Evolutionary conservation across 1,140 invertebrate species (phyloP), one percentile per base, ranked within the genome.

Genomic region (Orius laevigatus): DNA sequence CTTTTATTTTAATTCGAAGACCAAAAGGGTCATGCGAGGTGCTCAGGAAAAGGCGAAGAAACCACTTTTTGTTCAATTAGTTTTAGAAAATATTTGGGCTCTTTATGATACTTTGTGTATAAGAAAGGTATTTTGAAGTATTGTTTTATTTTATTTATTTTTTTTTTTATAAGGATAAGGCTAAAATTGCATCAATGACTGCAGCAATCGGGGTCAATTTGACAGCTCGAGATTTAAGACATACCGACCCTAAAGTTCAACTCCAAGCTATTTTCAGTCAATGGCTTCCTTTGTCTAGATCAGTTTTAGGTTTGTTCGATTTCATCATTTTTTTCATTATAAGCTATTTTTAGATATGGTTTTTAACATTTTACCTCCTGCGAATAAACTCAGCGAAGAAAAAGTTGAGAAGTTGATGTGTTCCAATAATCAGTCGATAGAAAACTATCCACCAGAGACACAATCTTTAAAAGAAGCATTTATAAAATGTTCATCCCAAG

Each of bases 1-100:
- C 67, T 96, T 73, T 69, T 99, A 88, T 63, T 72, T 94, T 11
- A 88, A 93, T 63, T 62, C 69, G 1, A 94, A 94, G 67, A 75
- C 77, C 2, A 95, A 93, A 64, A 71, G 77, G 54, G 84, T 95
- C 41, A 68, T 84, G 67, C 80, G 80, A 66, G 92, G 91, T 20
- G 95, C 95, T 8, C 84, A 93, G 66, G 83, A 81, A 57, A 95
- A 92, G 62, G 87, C 83, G 0, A 98, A 98, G 63, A 91, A 90
- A 58, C 88, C 94, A 0, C 66, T 99, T 51, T 98, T 98, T 70
- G 91, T 96, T 9, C 88, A 96, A 64, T 72, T 98, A 41, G 79
- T 97, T 46, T 66, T 99, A 44, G 90, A 98, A 57, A 96, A 94
- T 56, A 72, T 99, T 32, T 95, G 92, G 84, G 71, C 78, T 51